A percentile compares a stretch with the other conserved stretches of the same genome.
These are phyloP conservation scores for Pseudomugil gertrudae DNA, from an alignment of 2,797 vertebrate genomes.

Conservation along the genomic window DNA sequence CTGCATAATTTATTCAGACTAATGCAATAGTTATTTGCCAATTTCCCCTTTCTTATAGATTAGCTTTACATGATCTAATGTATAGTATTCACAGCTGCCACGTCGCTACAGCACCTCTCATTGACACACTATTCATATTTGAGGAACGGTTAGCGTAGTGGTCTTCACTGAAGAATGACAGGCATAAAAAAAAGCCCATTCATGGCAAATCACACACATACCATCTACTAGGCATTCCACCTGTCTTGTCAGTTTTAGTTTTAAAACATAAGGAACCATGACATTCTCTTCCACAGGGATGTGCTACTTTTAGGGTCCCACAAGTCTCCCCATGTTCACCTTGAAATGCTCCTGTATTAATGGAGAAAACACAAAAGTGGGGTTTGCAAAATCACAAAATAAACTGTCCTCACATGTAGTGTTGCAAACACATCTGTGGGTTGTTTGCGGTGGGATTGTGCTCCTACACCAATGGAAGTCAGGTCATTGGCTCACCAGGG, in stretches of 20 bases:
- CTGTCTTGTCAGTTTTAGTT: not conserved
- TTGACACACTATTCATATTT: no score
- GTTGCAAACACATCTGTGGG: conserved; percentile 24
- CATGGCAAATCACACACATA: conserved; percentile 5
- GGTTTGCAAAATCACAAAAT: conserved; percentile 16
- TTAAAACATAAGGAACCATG: conserved; percentile 8
- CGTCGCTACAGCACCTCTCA: no score
- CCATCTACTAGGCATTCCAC: conserved; percentile 8
- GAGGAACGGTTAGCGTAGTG: no score
- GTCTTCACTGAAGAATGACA: not conserved
- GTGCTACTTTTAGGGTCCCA: conserved; percentile 38
- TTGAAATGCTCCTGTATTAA: conserved; percentile 5
- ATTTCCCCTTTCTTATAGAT: no score
- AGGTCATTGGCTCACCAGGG: conserved; percentile 72
- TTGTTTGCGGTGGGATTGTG: conserved; percentile 40
- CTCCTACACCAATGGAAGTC: conserved; percentile 58
- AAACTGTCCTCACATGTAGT: conserved; percentile 24
- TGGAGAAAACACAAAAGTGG: not conserved
- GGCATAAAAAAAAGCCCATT: not conserved
- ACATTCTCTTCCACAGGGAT: conserved; percentile 42
- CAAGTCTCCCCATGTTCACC: not conserved
- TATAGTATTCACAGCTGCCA: no score
- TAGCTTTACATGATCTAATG: no score
- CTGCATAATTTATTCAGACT: conserved; percentile 6
- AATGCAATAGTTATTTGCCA: not conserved